Percentiles rank a stretch among this genome's conserved stretches.
phyloP scores from a whole-genome alignment of 2,113 vertebrate genomes.

The Varanus salvator region DNA sequence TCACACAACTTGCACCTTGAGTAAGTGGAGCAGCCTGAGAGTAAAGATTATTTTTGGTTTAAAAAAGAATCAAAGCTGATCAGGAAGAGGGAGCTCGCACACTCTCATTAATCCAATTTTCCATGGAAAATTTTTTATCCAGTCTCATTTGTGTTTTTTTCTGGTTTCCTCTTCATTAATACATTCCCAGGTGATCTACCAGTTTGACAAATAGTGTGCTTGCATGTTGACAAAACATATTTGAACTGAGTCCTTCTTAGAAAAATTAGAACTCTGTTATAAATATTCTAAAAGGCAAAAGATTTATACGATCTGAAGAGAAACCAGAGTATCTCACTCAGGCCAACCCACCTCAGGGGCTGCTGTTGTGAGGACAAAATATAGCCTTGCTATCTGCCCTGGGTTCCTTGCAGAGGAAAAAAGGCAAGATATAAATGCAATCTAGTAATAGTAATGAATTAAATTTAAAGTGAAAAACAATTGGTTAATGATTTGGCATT shows the following conservation, averaged over 20 bases:
- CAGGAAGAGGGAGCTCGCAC: background rate
- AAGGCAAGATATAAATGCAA: too few relatives aligned
- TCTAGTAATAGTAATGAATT: background rate
- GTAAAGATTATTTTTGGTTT: background rate
- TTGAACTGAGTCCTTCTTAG: fast-evolving
- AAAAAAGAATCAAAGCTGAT: background rate
- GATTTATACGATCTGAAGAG: too few relatives aligned
- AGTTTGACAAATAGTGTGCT: background rate
- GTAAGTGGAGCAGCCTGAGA: background rate
- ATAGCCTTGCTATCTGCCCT: too few relatives aligned
- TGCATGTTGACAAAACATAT: background rate
- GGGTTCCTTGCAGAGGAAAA: too few relatives aligned
- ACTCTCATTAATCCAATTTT: background rate
- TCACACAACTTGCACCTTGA: background rate
- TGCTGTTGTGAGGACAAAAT: too few relatives aligned
- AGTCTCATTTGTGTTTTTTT: background rate
- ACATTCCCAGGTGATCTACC: background rate
- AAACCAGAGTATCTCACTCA: too few relatives aligned
- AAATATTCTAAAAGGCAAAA: background rate
- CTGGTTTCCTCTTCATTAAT: background rate
- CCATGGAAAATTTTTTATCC: background rate
- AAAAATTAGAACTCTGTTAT: background rate
- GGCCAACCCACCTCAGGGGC: too few relatives aligned
- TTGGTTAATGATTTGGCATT: background rate
- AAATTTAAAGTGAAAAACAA: constrained; percentile 24